Evolutionary conservation across 2,888 invertebrate species (phyloP).

Genomic region (Aproaerema taeniolella): DNA sequence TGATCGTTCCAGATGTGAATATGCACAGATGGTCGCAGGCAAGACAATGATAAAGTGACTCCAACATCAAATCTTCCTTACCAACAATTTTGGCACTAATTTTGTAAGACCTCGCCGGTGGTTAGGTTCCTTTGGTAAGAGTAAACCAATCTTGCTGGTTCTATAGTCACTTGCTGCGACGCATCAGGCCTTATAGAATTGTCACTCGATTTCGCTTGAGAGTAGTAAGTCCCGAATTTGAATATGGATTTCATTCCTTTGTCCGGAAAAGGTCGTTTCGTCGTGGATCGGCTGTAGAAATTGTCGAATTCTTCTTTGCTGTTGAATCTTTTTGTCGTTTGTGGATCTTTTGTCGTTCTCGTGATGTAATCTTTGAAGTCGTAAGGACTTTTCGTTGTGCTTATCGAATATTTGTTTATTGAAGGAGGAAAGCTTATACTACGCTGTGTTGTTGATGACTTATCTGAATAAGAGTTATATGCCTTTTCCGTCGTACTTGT

Average conservation of each 20-base stretch:
- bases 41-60: slow-evolving; percentile 33
- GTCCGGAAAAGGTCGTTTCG: slow-evolving; percentile 67
- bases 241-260: slow-evolving; percentile 58
- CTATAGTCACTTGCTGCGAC: slow-evolving; percentile 67
- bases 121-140: slow-evolving; percentile 65
- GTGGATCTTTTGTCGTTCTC: slow-evolving; percentile 45
- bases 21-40: slow-evolving; percentile 22
- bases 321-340: slow-evolving; percentile 38
- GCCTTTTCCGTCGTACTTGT: slow-evolving; percentile 22
- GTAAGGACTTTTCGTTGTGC: slow-evolving; percentile 77
- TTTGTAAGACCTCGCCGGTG: slow-evolving; percentile 44
- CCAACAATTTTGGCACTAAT: slow-evolving; percentile 61
- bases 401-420: slow-evolving; percentile 59
- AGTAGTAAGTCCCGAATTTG: slow-evolving; percentile 67
- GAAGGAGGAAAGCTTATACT: slow-evolving; percentile 38
- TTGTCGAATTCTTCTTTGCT: slow-evolving; percentile 55
- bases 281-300: slow-evolving; percentile 65
- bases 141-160: slow-evolving; percentile 58
- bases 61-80: slow-evolving; percentile 52
- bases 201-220: slow-evolving; percentile 61
- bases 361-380: slow-evolving; percentile 62
- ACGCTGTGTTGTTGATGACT: slow-evolving; percentile 33
- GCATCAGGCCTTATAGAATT: slow-evolving; percentile 70
- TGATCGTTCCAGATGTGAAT: no score
- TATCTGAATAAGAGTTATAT: slow-evolving; percentile 42